These are phyloP conservation scores for Loris lydekkerianus DNA, from an alignment of 2,797 vertebrate genomes.

Conservation along the genomic window DNA sequence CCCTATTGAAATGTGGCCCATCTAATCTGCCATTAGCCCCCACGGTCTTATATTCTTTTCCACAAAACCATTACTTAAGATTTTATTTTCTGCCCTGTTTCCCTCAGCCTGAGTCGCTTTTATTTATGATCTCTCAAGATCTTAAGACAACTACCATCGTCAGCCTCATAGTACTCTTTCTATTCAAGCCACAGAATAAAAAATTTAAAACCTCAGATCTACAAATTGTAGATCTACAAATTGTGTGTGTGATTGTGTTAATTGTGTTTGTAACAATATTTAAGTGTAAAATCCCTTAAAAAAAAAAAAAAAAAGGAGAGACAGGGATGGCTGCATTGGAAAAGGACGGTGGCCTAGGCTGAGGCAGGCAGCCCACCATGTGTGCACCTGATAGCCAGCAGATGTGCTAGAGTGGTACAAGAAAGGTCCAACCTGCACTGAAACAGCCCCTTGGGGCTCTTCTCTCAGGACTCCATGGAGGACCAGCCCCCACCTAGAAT, in stretches of 20 bases:
- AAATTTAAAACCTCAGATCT: not conserved
- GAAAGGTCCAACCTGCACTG: not conserved
- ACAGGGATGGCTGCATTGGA: not conserved
- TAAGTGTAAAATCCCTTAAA: not conserved
- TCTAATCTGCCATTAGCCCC: not conserved
- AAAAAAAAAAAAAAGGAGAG: not conserved
- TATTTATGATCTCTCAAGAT: conserved; percentile 46
- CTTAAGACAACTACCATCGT: not conserved
- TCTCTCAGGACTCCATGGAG: not conserved
- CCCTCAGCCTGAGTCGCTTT: not conserved
- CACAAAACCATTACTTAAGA: not conserved
- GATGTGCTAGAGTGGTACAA: accelerated
- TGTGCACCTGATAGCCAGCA: accelerated
- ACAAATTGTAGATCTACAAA: not conserved
- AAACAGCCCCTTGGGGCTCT: not conserved
- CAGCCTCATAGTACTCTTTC: not conserved
- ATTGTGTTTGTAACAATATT: conserved; percentile 44
- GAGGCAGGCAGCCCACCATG: not conserved
- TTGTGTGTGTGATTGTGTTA: not conserved
- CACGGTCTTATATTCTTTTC: not conserved
- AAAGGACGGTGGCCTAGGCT: not conserved
- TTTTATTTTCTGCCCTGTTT: conserved; percentile 43
- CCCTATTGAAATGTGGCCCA: not conserved
- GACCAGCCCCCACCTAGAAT: too few species aligned
- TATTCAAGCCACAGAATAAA: not conserved